These are phyloP conservation scores for Rhipidura dahli DNA, from an alignment of 2,113 vertebrate species.

Conservation along the genomic window DNA sequence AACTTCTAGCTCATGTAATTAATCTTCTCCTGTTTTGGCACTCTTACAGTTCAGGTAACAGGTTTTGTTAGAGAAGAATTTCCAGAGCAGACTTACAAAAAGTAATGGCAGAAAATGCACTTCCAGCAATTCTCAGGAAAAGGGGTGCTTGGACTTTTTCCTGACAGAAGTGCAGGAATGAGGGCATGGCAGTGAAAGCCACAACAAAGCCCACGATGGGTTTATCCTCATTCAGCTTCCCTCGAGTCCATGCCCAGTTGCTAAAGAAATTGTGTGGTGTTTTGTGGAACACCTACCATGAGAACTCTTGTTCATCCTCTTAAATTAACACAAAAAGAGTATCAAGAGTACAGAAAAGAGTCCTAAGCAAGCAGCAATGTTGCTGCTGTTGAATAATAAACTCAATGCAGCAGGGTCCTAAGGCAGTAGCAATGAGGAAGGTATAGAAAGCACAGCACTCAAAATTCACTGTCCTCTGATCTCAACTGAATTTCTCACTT, in stretches of 20 bases:
- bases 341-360: neutral
- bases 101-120: neutral
- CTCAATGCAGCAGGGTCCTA: neutral
- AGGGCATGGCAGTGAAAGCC: neutral
- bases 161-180: neutral
- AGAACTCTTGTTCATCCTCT: neutral
- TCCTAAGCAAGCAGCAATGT: neutral
- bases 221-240: neutral
- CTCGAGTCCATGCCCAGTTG: fast-evolving
- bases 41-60: neutral
- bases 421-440: neutral
- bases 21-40: neutral
- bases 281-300: neutral
- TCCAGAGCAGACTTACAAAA: neutral
- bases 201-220: fast-evolving
- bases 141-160: neutral
- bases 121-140: neutral
- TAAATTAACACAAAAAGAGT: neutral
- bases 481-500: neutral
- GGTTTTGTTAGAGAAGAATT: neutral
- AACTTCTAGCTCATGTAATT: neutral
- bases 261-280: neutral
- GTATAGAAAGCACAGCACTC: neutral
- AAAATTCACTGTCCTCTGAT: neutral
- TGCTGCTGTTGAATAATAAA: neutral